These are phyloP conservation scores for Pristionchus maxplancki DNA, from an alignment of 2,888 invertebrate species.

Conservation along the genomic window DNA sequence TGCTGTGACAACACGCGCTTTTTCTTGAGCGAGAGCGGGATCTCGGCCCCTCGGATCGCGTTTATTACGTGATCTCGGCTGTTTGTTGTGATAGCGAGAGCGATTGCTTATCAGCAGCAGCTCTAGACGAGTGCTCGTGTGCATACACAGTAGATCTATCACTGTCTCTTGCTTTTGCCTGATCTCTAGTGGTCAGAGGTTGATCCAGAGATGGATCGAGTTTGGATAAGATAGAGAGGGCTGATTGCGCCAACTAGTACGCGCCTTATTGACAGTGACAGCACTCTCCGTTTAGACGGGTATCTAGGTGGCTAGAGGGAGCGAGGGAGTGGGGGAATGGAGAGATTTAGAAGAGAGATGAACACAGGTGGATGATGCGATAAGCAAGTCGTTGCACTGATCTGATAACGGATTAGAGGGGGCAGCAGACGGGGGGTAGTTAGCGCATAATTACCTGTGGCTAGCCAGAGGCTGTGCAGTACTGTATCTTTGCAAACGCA, in stretches of 20 bases:
- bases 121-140: background rate
- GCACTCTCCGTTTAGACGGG: background rate
- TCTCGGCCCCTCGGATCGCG: background rate
- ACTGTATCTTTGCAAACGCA: background rate
- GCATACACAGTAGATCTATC: constrained; percentile 2
- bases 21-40: background rate
- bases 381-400: constrained; percentile 13
- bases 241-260: constrained; percentile 27
- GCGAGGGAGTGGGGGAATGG: background rate
- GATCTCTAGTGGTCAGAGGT: background rate
- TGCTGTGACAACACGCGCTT: background rate
- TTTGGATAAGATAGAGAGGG: background rate
- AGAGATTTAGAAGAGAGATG: background rate
- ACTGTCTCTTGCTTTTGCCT: background rate
- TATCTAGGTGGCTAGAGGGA: background rate
- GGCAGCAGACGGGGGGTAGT: background rate
- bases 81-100: background rate
- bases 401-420: constrained; percentile 15
- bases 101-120: background rate
- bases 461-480: too few species aligned
- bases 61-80: constrained; percentile 4
- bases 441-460: background rate
- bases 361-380: constrained; percentile 4
- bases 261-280: constrained; percentile 34
- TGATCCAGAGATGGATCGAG: background rate